A percentile compares a stretch with the other conserved stretches of the same genome.
Conservation (phyloP, 2,113 vertebrate genomes). For the Podarcis cretensis region DNA sequence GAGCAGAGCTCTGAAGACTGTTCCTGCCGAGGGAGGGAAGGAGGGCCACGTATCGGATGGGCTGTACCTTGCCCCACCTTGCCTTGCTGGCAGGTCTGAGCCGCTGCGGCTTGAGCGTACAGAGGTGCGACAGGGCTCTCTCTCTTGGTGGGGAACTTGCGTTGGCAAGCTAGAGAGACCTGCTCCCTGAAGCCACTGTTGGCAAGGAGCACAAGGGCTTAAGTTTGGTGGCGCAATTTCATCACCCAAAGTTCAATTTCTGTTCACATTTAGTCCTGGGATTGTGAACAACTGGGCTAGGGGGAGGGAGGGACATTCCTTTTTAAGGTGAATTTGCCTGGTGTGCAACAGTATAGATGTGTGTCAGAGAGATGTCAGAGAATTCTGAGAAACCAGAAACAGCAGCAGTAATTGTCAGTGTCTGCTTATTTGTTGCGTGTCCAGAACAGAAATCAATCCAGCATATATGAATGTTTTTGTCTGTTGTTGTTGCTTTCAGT, state of each 20-base stretch:
- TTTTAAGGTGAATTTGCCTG: neutral
- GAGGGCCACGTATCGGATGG: neutral
- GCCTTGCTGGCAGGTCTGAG: neutral
- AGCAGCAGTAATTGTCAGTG: too few relatives aligned
- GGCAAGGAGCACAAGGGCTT: neutral
- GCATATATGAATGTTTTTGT: too few relatives aligned
- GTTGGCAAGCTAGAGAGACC: neutral
- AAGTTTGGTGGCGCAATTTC: neutral
- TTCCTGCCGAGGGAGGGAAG: neutral
- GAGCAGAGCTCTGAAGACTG: neutral
- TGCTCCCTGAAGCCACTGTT: neutral
- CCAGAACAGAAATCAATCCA: too few relatives aligned
- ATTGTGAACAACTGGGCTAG: too few relatives aligned
- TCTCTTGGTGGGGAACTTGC: neutral
- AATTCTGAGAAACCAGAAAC: too few relatives aligned
- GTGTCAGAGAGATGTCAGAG: neutral
- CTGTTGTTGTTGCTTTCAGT: too few relatives aligned
- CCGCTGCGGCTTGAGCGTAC: neutral
- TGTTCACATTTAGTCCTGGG: neutral
- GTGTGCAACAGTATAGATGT: neutral
- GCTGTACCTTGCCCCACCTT: rapidly evolving
- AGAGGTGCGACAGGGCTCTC: neutral
- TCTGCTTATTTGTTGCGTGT: too few relatives aligned
- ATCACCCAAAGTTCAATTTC: neutral
- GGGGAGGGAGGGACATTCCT: too few relatives aligned